Evolutionary conservation across 2,888 invertebrate genomes (phyloP).

Genomic region (Mimas tiliae): DNA sequence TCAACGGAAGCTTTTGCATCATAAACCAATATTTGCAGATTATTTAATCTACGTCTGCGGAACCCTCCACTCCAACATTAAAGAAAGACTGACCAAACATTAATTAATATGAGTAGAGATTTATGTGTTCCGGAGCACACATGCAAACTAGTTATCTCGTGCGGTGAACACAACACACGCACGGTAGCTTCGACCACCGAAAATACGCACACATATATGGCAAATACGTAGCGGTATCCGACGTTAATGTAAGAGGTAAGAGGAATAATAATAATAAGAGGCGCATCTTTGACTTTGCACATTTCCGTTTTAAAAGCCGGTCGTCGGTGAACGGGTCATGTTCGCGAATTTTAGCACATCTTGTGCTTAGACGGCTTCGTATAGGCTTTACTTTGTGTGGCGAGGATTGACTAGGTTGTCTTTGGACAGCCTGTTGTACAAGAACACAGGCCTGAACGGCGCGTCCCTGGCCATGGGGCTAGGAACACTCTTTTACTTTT

Average conservation of each 20-base stretch:
- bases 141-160: conserved; percentile 45
- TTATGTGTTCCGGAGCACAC: conserved; percentile 43
- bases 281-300: conserved; percentile 83
- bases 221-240: conserved; percentile 82
- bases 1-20: conserved; percentile 36
- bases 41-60: conserved; percentile 30
- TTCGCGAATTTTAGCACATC: conserved; percentile 68
- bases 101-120: conserved; percentile 42
- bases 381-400: conserved; percentile 58
- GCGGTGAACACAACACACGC: conserved; percentile 51
- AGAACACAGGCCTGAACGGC: conserved; percentile 60
- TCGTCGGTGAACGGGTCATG: conserved; percentile 77
- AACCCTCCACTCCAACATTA: neutral
- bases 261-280: too few species aligned
- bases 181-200: conserved; percentile 62
- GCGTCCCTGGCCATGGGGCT: conserved; percentile 77
- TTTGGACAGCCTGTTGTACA: conserved; percentile 39
- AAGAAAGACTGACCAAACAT: conserved; percentile 41
- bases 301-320: conserved; percentile 80
- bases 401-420: conserved; percentile 49
- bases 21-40: conserved; percentile 29
- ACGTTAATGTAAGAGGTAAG: conserved; percentile 82
- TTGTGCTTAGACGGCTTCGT: conserved; percentile 60
- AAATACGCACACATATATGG: conserved; percentile 75
- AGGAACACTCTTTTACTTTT: conserved; percentile 68